phyloP scores from a whole-genome alignment of 2,113 vertebrate species.

The Stigmatopora argus region DNA sequence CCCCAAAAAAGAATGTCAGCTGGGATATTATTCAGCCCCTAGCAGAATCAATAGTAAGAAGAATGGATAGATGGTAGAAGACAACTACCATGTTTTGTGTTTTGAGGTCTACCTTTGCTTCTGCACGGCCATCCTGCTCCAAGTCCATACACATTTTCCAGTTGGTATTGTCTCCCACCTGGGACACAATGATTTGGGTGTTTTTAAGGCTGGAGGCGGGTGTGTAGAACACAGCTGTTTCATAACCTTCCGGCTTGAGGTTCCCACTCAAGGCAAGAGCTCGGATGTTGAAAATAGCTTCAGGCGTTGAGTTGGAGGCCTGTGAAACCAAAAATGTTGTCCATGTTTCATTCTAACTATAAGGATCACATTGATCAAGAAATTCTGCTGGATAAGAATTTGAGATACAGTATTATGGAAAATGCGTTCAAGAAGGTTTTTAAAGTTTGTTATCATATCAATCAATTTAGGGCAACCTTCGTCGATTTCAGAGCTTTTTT shows the following conservation, averaged over 20 bases:
- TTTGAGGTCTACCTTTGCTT: slow-evolving; percentile 50
- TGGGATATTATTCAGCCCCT: neutral
- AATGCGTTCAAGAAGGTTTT: neutral
- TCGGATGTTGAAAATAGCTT: slow-evolving; percentile 48
- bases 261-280: slow-evolving; percentile 48
- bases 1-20: too few relatives aligned
- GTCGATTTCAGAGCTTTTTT: slow-evolving; percentile 4
- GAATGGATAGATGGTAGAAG: neutral
- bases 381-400: neutral
- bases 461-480: neutral
- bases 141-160: slow-evolving; percentile 70
- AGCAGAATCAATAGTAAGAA: neutral
- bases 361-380: neutral
- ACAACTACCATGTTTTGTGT: neutral
- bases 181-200: slow-evolving; percentile 60
- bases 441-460: neutral
- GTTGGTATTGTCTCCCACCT: slow-evolving; percentile 61
- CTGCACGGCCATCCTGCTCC: slow-evolving; percentile 2
- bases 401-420: neutral
- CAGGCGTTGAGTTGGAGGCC: slow-evolving; percentile 29
- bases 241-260: slow-evolving; percentile 58
- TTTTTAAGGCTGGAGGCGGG: slow-evolving; percentile 23
- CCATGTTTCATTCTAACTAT: neutral
- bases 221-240: slow-evolving; percentile 51
- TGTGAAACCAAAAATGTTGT: slow-evolving; percentile 26